Percentiles rank a stretch among this genome's conserved stretches.
Conservation (phyloP, 2,888 invertebrate genomes). For the Leptopilina drosophilae region DNA sequence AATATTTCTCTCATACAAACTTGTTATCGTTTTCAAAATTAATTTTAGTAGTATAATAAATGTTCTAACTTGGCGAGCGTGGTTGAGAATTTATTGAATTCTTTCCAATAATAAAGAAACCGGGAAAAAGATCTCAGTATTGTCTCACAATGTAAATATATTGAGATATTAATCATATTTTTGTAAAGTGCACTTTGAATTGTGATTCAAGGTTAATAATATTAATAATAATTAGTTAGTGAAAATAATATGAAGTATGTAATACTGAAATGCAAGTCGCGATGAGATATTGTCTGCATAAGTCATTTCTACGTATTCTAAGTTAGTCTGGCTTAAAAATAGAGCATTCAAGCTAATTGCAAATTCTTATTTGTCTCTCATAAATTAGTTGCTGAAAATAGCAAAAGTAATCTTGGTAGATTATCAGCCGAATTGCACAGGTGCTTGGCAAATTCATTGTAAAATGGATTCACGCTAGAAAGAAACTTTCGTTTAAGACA, state of each 20-base stretch:
- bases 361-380: slow-evolving; percentile 29
- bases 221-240: too few relatives aligned
- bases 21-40: too few relatives aligned
- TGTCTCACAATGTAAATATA: too few relatives aligned
- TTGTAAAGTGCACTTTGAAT: too few relatives aligned
- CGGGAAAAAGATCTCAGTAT: too few relatives aligned
- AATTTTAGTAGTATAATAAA: too few relatives aligned
- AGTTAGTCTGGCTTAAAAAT: slow-evolving; percentile 1
- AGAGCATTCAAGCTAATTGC: slow-evolving; percentile 25
- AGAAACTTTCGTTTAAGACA: not conserved
- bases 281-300: not conserved
- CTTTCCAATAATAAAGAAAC: too few relatives aligned
- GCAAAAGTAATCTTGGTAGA: slow-evolving; percentile 10
- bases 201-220: too few relatives aligned
- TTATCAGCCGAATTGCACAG: slow-evolving; percentile 17
- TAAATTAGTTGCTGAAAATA: slow-evolving; percentile 31
- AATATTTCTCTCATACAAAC: not conserved
- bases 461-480: slow-evolving; percentile 60
- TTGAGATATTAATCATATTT: too few relatives aligned
- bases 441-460: slow-evolving; percentile 41
- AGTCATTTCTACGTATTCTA: slow-evolving; percentile 5
- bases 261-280: not conserved
- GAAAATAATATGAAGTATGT: too few relatives aligned
- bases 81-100: too few relatives aligned
- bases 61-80: too few relatives aligned